Conservation (phyloP, 2,888 invertebrate species). For the Mermis nigrescens region DNA sequence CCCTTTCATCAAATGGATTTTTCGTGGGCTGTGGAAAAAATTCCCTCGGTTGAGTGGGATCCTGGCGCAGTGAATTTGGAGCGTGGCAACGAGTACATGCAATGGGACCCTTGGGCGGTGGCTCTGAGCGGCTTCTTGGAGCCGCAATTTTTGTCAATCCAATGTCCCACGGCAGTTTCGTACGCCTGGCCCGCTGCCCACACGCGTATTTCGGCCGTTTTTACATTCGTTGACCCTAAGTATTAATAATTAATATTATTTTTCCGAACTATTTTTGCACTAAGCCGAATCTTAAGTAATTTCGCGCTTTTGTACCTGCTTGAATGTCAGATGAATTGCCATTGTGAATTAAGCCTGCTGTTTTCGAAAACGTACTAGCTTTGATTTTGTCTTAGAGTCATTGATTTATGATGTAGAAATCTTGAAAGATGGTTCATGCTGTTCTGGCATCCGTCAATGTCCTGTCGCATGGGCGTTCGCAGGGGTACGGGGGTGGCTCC, state of each 20-base stretch:
- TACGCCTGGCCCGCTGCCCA: constrained; percentile 92
- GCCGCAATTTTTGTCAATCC: constrained; percentile 55
- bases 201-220: constrained; percentile 68
- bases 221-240: constrained; percentile 67
- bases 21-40: constrained; percentile 25
- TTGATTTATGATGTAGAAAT: too few relatives aligned
- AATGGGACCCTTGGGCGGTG: constrained; percentile 65
- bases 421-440: too few relatives aligned
- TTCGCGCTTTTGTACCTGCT: too few relatives aligned
- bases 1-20: constrained; percentile 25
- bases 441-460: too few relatives aligned
- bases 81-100: constrained; percentile 27
- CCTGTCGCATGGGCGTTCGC: too few relatives aligned
- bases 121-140: constrained; percentile 74
- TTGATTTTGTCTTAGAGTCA: too few relatives aligned
- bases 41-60: constrained; percentile 26
- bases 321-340: too few relatives aligned
- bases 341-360: too few relatives aligned
- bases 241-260: constrained; percentile 17
- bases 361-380: too few relatives aligned
- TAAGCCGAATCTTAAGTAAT: too few relatives aligned
- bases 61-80: constrained; percentile 20
- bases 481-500: too few relatives aligned
- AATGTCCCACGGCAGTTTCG: constrained; percentile 62
- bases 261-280: too few relatives aligned